Conservation (phyloP, 2,797 vertebrate genomes). For the Dermochelys coriacea region DNA sequence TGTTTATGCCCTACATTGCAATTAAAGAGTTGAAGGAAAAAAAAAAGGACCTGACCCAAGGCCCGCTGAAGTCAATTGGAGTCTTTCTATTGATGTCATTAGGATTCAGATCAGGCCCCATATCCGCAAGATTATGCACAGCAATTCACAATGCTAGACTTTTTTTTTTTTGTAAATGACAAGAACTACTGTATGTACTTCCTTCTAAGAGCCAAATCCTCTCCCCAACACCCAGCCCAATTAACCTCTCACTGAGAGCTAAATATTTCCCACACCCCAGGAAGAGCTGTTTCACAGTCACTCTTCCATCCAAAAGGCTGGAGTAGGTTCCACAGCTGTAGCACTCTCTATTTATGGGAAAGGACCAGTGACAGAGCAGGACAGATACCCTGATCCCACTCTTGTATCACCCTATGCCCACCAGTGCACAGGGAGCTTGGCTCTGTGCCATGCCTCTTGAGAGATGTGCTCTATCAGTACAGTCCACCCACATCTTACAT, state of each 20-base stretch:
- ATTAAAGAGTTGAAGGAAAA: not conserved
- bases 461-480: accelerated
- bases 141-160: not conserved
- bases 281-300: not conserved
- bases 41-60: not conserved
- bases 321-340: not conserved
- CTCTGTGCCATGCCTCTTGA: not conserved
- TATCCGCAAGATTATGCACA: not conserved
- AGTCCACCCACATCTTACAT: not conserved
- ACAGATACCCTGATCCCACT: accelerated
- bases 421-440: not conserved
- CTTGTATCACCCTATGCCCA: not conserved
- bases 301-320: not conserved
- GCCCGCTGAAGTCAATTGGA: not conserved
- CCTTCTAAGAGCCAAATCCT: not conserved
- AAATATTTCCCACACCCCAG: not conserved
- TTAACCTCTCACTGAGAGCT: not conserved
- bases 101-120: not conserved
- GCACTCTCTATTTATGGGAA: not conserved
- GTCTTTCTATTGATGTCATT: not conserved
- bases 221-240: not conserved
- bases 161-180: not conserved
- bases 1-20: not conserved
- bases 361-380: not conserved
- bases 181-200: not conserved